Evolutionary conservation across 1,140 invertebrate species (phyloP).

Genomic region (Microplitis mediator): DNA sequence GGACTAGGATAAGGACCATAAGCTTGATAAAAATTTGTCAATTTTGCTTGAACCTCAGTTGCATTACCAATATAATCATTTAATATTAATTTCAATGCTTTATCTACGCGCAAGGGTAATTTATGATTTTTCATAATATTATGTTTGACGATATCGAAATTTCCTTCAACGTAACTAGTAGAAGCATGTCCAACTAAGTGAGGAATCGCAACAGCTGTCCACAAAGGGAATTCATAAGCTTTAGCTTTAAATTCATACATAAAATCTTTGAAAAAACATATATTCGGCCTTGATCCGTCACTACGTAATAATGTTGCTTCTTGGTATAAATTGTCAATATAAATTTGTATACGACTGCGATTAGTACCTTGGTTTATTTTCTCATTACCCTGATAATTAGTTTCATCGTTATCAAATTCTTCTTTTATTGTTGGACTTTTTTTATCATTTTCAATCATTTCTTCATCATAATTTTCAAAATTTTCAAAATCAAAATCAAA

Average conservation of each 20-base stretch:
- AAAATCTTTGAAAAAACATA: constrained; percentile 13
- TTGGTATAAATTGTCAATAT: neutral
- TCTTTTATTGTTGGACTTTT: neutral
- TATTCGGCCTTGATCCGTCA: neutral
- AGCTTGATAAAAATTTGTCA: too few relatives aligned
- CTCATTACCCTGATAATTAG: too few relatives aligned
- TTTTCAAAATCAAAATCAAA: neutral
- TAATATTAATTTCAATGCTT: too few relatives aligned
- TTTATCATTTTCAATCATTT: neutral
- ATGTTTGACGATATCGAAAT: constrained; percentile 12
- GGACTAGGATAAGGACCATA: too few relatives aligned
- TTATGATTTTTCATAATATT: neutral
- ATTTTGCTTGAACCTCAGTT: too few relatives aligned
- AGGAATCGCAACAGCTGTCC: constrained; percentile 9
- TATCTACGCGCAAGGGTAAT: too few relatives aligned
- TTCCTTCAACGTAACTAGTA: constrained; percentile 13
- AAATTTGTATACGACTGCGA: constrained; percentile 3
- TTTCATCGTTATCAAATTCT: too few relatives aligned
- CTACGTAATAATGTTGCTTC: neutral
- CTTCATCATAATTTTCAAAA: too few relatives aligned
- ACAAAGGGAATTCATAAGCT: constrained; percentile 19
- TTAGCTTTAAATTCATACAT: neutral
- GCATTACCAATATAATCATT: too few relatives aligned
- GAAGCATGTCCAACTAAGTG: neutral
- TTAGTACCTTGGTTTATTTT: too few relatives aligned